Evolutionary conservation across 2,113 vertebrate genomes (phyloP), one percentile per base, ranked within the genome.

Genomic region (Chauna torquata): DNA sequence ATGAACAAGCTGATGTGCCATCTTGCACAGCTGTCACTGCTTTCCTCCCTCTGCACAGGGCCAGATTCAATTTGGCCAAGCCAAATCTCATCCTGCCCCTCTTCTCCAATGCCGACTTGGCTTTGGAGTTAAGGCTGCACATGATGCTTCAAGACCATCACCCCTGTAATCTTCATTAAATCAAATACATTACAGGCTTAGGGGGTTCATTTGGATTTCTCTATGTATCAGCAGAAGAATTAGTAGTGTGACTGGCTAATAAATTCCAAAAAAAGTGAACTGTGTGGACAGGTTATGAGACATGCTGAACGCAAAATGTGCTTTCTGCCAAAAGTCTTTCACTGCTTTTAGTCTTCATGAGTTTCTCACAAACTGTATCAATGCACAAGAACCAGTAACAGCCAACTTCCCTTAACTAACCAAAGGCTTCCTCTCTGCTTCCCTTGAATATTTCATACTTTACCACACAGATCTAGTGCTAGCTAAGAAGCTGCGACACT

Each of bases 121-220:
- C 93, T 93, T 66, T 89, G 77, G 70, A 88, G 89, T 89, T 81
- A 97, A 95, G 49, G 88, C n/a, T 52, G 28, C 72, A 88, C 32
- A 36, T 82, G 79, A 86, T 11, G 12, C 50, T 70, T 78, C 65
- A 32, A 65, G 64, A 52, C 66, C 71, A 36, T 49, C 40, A 18
- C 9, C 71, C 44, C 68, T 76, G 19, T 3, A 2, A 83, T 36
- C 54, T 82, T 80, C 2, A 1, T 76, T 68, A 82, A 86, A 81
- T 28, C 36, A 75, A 76, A 30, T 30, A 45, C 55, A 19, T 55
- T 76, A 85, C 59, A 86, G 25, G 62, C 42, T 57, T 62, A 72
- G 16, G 32, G 16, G 9, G 40, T 94, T 90, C 5, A 69, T 87
- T 91, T 83, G 2, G 8, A 81, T 92, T 87, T 58, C 81, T 66